phyloP scores from a whole-genome alignment of 2,888 invertebrate genomes.

The Automeris io region DNA sequence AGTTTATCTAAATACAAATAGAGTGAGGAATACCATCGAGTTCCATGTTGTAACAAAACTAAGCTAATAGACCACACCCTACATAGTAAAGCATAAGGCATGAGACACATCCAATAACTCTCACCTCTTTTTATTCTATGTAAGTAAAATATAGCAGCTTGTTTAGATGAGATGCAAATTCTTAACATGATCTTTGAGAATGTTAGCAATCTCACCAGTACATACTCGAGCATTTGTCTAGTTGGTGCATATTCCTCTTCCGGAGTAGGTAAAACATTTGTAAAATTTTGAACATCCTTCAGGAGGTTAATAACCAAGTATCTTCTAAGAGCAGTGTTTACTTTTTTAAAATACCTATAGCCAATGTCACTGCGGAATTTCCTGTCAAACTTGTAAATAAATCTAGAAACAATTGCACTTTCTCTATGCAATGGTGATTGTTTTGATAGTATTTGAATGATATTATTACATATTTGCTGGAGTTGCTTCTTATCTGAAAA shows the following conservation, averaged over 20 bases:
- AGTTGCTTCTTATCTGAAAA: constrained; percentile 48
- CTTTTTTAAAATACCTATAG: constrained; percentile 70
- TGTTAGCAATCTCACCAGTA: constrained; percentile 70
- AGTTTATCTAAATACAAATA: constrained; percentile 50
- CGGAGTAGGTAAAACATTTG: constrained; percentile 38
- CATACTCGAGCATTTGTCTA: constrained; percentile 76
- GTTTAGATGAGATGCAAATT: constrained; percentile 61
- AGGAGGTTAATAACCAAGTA: constrained; percentile 63
- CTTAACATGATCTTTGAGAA: constrained; percentile 75
- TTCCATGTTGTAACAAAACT: constrained; percentile 60
- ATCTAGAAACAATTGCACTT: constrained; percentile 72
- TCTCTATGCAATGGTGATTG: constrained; percentile 72
- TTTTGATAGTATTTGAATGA: constrained; percentile 43
- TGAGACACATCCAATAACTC: constrained; percentile 72
- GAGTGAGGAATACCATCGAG: constrained; percentile 70
- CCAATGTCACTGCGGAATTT: constrained; percentile 78
- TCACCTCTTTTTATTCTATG: constrained; percentile 72
- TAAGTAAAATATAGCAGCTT: constrained; percentile 68
- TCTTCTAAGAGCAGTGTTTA: constrained; percentile 67
- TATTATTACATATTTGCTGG: constrained; percentile 35
- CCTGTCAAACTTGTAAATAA: constrained; percentile 76
- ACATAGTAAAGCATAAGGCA: constrained; percentile 73
- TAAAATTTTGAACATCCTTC: constrained; percentile 58
- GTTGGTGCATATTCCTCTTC: constrained; percentile 67
- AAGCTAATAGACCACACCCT: constrained; percentile 73